Base-by-base conservation (phyloP, 2,113 vertebrate species). In the Sturnira hondurensis region DNA sequence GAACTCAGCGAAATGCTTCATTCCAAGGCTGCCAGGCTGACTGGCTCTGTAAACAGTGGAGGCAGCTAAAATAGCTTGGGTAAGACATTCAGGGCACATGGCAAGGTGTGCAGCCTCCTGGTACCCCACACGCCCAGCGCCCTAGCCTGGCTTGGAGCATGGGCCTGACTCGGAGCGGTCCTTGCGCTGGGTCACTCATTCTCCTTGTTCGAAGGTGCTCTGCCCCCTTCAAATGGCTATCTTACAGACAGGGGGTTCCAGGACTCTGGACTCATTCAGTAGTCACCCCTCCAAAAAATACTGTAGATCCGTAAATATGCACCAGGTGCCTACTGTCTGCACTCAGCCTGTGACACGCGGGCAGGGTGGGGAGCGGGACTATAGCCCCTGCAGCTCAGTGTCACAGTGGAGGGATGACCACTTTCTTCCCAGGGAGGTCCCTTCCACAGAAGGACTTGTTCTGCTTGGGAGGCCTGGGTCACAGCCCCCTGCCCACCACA, bases 331-430 rank as follows among this genome's bases (percentile, higher is more conserved):
- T 6, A 8, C 36, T 19, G 2, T 47, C 22, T 17, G 43, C 3
- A 50, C 28, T 15, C 13, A 2, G 50, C 22, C 1, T 20, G 4
- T 15, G 63, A 31, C 38, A n/a, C 0, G 1, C 38, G 26, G 20
- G 54, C 0, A 28, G 24, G 4, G 52, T 12, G 38, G 33, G 43
- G 68, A 71, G 22, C 11, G 24, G 52, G 2, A 13, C 52, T 24
- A 4, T 7, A 14, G 4, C 36, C 36, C 33, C 31, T 16, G 13
- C 1, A 15, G 15, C 26, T 20, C 36, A 82, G 19, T 2, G 13
- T 13, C 8, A 11, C 19, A 10, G 4, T 45, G n/a, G 7, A n/a
- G 47, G 61, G 16, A 28, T 2, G 19, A 15, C 0, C 4, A 8
- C 28, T 63, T 11, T 47, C 33, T 45, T 50, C 38, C 56, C 13